Base-by-base conservation (phyloP, 2,888 invertebrate species). In the Oeneis ivallda region DNA sequence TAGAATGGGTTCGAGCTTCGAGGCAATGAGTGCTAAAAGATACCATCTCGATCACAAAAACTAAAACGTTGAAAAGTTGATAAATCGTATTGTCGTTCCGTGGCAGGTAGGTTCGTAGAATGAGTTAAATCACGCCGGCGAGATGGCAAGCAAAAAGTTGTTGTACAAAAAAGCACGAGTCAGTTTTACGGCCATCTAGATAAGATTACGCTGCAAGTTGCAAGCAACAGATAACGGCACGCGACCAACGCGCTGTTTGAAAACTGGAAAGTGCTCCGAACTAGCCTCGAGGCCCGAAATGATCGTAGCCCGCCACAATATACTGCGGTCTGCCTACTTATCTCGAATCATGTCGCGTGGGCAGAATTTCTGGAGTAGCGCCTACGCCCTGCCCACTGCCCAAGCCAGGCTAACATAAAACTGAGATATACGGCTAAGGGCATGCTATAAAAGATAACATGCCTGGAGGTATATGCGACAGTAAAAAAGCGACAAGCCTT, bases 301-400 rank as follows among this genome's bases (percentile, higher is more conserved):
- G 19, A 62, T 43, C 26, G 52, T 59, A 49, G 10, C 83, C 86
- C 87, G 37, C 54, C 54, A 41, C 54, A 41, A 41, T 56, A 88
- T 85, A 77, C 83, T 86, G 57, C 62, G 57, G 15, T 60, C 64
- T 60, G 57, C 62, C 59, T 32, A 63, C 65, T 60, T 71, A 89
- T 89, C 88, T 85, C 79, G 79, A 79, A 89, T 87, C 89, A 71
- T 49, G 87, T 86, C 88, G 87, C 89, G 74, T 74, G 73, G 74
- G 74, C 71, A 64, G 82, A 78, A 78, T 80, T 84, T 86, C 85
- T 87, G 87, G 87, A 87, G 89, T 84, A 88, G 86, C 90, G 83
- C 91, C 91, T 87, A 91, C 91, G 77, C 71, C 71, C 75, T 53
- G 66, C 75, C 74, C 75, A 78, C 75, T 68, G 52, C 50, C 63